These are phyloP conservation scores for Sparidentex hasta DNA, from an alignment of 2,797 vertebrate genomes.

Conservation along the genomic window DNA sequence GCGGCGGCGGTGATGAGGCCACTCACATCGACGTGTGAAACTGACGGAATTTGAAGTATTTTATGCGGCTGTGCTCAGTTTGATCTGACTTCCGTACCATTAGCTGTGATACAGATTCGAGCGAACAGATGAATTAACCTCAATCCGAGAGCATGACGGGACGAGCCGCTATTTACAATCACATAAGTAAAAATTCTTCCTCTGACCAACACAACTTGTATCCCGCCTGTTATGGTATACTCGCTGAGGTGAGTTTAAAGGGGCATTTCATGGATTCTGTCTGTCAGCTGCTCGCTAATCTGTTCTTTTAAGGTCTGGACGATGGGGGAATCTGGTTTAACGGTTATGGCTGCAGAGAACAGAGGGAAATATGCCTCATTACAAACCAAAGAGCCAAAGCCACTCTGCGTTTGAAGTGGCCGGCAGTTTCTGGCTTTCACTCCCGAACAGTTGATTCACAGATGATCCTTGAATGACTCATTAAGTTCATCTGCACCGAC, in stretches of 20 bases:
- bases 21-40: neutral
- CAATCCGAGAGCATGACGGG: neutral
- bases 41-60: neutral
- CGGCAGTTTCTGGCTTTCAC: constrained; percentile 57
- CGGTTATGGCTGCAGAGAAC: constrained; percentile 63
- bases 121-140: constrained; percentile 1
- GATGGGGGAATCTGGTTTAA: constrained; percentile 63
- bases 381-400: constrained; percentile 67
- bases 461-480: constrained; percentile 77
- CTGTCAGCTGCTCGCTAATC: constrained; percentile 17
- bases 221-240: neutral
- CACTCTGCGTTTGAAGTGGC: constrained; percentile 63
- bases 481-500: constrained; percentile 62
- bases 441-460: constrained; percentile 67
- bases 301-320: constrained; percentile 36
- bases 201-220: neutral
- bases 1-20: no score
- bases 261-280: constrained; percentile 17
- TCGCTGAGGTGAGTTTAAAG: constrained; percentile 1
- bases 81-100: neutral
- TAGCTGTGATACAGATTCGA: neutral
- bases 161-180: neutral
- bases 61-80: neutral
- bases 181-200: neutral
- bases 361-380: constrained; percentile 70